Conservation (phyloP, 2,113 vertebrate species). For the Cyphomyrus discorhynchus region DNA sequence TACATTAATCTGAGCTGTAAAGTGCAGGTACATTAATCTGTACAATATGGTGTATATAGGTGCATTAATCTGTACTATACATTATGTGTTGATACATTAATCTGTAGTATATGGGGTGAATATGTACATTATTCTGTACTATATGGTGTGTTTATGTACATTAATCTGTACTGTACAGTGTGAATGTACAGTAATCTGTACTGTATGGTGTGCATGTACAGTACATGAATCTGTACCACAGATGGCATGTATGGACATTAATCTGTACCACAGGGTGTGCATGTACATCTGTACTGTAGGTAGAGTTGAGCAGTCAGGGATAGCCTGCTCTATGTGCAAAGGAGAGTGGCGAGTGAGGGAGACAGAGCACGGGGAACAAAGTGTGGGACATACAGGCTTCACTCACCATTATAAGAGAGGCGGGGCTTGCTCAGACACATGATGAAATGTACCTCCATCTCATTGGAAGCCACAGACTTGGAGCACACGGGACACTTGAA, state of each 20-base stretch:
- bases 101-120: background rate
- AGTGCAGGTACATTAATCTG: background rate
- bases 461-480: slow-evolving; percentile 96
- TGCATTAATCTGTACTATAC: background rate
- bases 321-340: background rate
- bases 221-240: background rate
- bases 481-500: slow-evolving; percentile 99
- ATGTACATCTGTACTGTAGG: background rate
- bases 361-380: slow-evolving; percentile 10
- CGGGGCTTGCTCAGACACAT: slow-evolving; percentile 99
- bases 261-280: background rate
- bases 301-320: background rate
- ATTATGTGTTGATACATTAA: background rate
- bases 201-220: background rate
- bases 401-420: slow-evolving; percentile 95
- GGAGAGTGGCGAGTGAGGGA: background rate
- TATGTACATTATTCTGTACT: background rate
- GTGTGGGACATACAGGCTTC: background rate
- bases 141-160: background rate
- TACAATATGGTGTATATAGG: background rate
- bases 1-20: background rate
- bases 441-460: slow-evolving; percentile 99
- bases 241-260: background rate
- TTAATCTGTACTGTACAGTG: background rate
- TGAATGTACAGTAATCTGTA: background rate